Base-by-base conservation (phyloP, 2,888 invertebrate species). In the Pseudanteris insignis region DNA sequence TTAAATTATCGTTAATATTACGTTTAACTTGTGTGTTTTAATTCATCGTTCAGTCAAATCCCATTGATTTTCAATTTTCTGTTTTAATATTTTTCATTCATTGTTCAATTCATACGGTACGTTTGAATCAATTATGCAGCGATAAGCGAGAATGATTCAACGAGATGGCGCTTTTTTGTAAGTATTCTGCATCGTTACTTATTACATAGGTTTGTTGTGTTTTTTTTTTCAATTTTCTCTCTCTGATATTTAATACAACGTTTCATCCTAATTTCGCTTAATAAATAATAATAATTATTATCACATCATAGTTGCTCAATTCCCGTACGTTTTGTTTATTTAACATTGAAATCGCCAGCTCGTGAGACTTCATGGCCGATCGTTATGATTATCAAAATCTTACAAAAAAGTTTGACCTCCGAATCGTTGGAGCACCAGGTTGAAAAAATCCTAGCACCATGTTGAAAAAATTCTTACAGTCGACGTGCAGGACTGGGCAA, bases 31-130 rank as follows among this genome's bases (percentile, higher is more conserved):
- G 50, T 57, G 61, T 64, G 21, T 15, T 54, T 67, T 67, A 67
- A 71, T 73, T 70, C 74, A 68, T 68, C 71, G 72, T 69, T 74
- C 74, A 75, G 75, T 76, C 73, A 67, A 72, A 67, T 72, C 10
- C 67, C 64, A 69, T 69, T 50, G 40, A 30, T 54, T 48, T 38
- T 37, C n/a, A n/a, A n/a, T 33, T 13, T 34, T 14, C 40, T 51
- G 38, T 50, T 44, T 34, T 43, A 37, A 30, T 44, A 38, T 32
- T 28, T 43, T 13, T 32, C 38, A 29, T 32, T 59, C 43, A 32
- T 29, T 13, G 29, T 26, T 47, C 34, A 37, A 34, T 58, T 46
- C 14, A 51, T n/a, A 40, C 10, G 11, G 8, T 26, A 33, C 25
- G 21, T 36, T 9, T 43, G 47, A 60, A 48, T 57, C 50, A 58